Base-by-base conservation (phyloP, 1,140 invertebrate genomes). In the Drosophila guanche region DNA sequence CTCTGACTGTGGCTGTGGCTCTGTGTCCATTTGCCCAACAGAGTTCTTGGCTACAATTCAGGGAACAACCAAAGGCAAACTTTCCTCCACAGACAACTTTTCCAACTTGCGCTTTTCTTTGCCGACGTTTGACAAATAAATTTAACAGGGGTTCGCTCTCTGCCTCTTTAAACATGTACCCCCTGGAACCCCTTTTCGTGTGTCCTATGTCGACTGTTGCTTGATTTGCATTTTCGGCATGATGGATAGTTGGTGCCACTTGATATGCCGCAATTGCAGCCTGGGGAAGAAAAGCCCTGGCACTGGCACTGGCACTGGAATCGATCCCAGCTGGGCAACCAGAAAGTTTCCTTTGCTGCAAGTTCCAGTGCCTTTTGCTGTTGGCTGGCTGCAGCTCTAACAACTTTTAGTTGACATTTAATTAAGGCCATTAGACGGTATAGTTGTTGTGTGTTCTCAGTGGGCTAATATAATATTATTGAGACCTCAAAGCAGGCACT, bases 21-120 rank as follows among this genome's bases (percentile, higher is more conserved):
- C 45, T 48, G 48, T 76, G 53, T 61, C 57, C 65, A 77, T 76
- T 71, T 72, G 62, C 47, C 60, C 53, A 79, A 65, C 69, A 61
- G 52, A 42, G 22, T 25, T 76, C 62, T 59, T 54, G 53, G 69
- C 65, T 73, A 60, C 68, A 74, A 25, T 20, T 20, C 16, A 20
- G 16, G 33, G 20, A 8, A 37, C 29, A 10, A 3, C 7, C 29
- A 10, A 57, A 43, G 71, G 33, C 27, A 63, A 73, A 73, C 70
- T 73, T 73, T 20, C 16, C 29, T 73, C n/a, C 27, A 16, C 67
- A 25, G 46, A 50, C 56, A 78, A 63, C 61, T 79, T 86, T 70
- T 70, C 46, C 57, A 81, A 68, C 67, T 80, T 86, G 73, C 76
- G 68, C 76, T 86, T 85, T 86, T 84, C 80, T 85, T 84, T 84